A percentile compares a stretch with the other conserved stretches of the same genome.
phyloP scores from a whole-genome alignment of 2,113 vertebrate genomes.

The Burhinus bistriatus region DNA sequence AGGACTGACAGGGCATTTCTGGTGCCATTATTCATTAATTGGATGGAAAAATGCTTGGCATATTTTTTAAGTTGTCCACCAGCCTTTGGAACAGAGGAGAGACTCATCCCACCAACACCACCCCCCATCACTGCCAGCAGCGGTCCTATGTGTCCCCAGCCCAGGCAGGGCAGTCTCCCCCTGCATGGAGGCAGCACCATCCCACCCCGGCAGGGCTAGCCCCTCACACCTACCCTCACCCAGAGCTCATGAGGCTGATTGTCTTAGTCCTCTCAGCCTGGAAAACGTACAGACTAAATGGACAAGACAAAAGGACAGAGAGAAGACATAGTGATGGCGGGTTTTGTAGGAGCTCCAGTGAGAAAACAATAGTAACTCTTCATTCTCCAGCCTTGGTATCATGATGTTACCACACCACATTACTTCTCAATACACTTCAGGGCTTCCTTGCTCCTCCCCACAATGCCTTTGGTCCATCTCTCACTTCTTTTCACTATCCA shows the following conservation, averaged over 20 bases:
- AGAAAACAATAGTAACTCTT: neutral
- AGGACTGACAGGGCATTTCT: neutral
- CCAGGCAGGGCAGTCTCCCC: neutral
- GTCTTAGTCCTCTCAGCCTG: neutral
- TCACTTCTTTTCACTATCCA: neutral
- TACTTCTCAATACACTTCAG: neutral
- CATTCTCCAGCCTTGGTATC: neutral
- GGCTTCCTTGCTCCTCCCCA: neutral
- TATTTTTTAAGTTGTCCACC: neutral
- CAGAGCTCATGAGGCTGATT: neutral
- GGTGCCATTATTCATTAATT: neutral
- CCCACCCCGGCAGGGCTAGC: no score
- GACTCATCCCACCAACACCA: fast-evolving
- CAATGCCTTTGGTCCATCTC: neutral
- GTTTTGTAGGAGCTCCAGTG: neutral
- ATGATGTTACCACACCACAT: neutral
- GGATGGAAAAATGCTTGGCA: neutral
- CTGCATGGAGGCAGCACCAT: fast-evolving
- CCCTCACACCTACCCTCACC: neutral
- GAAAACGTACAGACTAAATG: neutral
- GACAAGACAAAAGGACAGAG: neutral
- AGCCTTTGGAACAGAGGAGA: neutral
- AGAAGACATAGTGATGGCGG: neutral
- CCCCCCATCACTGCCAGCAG: neutral
- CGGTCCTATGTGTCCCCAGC: no score